Evolutionary conservation across 2,888 invertebrate genomes (phyloP).

Genomic region (Drosophila histrio): DNA sequence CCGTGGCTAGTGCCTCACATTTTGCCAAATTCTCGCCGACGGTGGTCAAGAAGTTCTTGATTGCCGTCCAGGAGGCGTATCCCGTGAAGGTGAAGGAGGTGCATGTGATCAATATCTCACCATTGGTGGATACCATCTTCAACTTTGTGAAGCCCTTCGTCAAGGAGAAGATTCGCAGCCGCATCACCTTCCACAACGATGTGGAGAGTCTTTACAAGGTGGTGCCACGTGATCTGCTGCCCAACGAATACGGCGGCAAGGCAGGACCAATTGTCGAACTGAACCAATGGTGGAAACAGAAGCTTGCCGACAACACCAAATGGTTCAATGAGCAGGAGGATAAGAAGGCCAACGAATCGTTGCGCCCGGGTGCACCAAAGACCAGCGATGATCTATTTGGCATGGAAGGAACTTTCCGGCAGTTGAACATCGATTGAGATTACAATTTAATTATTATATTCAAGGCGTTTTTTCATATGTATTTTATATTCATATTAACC

Average conservation of each 20-base stretch:
- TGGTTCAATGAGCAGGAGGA: constrained; percentile 93
- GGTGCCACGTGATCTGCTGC: constrained; percentile 91
- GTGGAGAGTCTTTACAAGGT: constrained; percentile 90
- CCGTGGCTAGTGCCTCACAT: constrained; percentile 91
- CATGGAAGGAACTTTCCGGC: constrained; percentile 94
- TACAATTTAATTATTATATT: constrained; percentile 6
- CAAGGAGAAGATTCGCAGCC: constrained; percentile 93
- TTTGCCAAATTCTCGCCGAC: constrained; percentile 94
- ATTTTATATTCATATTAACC: constrained; percentile 44
- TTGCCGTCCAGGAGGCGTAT: constrained; percentile 94
- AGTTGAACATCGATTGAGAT: constrained; percentile 90
- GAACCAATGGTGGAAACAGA: constrained; percentile 91
- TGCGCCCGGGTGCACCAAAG: constrained; percentile 93
- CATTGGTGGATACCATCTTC: constrained; percentile 92
- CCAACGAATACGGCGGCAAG: constrained; percentile 92
- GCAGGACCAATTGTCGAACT: constrained; percentile 90
- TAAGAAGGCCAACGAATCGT: constrained; percentile 91
- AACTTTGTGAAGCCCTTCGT: constrained; percentile 94
- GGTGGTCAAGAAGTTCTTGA: constrained; percentile 92
- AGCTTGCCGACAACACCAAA: constrained; percentile 89
- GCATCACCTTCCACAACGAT: constrained; percentile 91
- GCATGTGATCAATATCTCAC: constrained; percentile 93
- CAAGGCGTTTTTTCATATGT: constrained; percentile 18
- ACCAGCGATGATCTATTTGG: constrained; percentile 94
- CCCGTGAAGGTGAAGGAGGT: constrained; percentile 95